These are phyloP conservation scores for Ceyx margarethae DNA, from an alignment of 2,113 vertebrate genomes.

Conservation along the genomic window DNA sequence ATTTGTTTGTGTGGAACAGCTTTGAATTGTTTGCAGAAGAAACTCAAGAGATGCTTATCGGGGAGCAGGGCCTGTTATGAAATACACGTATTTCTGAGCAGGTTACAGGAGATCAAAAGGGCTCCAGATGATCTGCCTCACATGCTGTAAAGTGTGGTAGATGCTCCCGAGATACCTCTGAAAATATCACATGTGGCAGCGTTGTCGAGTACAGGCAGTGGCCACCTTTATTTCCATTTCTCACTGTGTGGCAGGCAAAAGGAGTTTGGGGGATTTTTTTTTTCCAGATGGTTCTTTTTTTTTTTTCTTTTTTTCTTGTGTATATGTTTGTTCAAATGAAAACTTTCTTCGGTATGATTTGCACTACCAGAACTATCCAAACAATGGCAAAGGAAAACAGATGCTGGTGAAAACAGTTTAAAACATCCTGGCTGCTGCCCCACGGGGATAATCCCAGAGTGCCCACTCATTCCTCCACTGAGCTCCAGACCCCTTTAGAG, in stretches of 20 bases:
- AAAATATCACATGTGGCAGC: neutral
- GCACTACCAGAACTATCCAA: neutral
- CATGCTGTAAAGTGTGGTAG: constrained; percentile 57
- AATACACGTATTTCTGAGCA: constrained; percentile 49
- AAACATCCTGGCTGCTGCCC: neutral
- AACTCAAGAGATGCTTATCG: constrained; percentile 74
- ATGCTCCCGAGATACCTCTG: constrained; percentile 40
- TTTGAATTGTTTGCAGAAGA: constrained; percentile 76
- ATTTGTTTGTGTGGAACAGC: constrained; percentile 70
- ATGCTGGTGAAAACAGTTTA: neutral
- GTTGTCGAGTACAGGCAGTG: constrained; percentile 35
- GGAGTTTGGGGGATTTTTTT: constrained; percentile 36
- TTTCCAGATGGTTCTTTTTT: constrained; percentile 23
- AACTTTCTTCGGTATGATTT: neutral
- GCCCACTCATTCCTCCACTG: fast-evolving
- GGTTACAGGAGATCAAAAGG: constrained; percentile 60
- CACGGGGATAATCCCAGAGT: fast-evolving
- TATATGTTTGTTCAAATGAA: neutral
- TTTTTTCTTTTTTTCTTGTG: neutral
- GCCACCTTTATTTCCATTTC: constrained; percentile 57
- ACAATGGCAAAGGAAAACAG: neutral
- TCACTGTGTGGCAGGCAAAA: neutral
- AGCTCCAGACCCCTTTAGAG: neutral
- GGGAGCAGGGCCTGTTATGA: constrained; percentile 57
- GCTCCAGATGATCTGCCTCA: constrained; percentile 50